A percentile compares a stretch with the other conserved stretches of the same genome.
phyloP scores from a whole-genome alignment of 1,140 invertebrate genomes.

The Telenomus remus region DNA sequence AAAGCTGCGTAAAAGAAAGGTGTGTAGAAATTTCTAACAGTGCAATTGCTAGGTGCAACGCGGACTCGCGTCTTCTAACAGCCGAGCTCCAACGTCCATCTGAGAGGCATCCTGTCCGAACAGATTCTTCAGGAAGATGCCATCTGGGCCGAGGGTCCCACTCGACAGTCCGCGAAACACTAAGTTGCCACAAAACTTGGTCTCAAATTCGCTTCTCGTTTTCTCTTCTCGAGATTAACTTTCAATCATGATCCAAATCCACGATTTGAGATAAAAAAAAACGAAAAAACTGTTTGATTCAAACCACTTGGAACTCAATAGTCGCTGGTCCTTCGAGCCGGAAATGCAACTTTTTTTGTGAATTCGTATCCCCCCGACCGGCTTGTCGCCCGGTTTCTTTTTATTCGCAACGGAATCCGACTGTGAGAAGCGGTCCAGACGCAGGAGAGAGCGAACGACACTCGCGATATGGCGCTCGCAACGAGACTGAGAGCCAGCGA shows the following conservation, averaged over 20 bases:
- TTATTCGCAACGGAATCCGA: slow-evolving; percentile 5
- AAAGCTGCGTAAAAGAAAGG: background rate
- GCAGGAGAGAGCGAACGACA: slow-evolving; percentile 32
- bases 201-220: background rate
- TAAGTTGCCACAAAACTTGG: background rate
- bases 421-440: background rate
- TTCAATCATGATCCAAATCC: slow-evolving; percentile 12
- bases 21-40: slow-evolving; percentile 45
- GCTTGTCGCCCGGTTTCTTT: background rate
- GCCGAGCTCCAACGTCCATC: slow-evolving; percentile 45
- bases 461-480: slow-evolving; percentile 57
- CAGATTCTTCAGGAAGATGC: slow-evolving; percentile 40
- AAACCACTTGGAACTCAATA: slow-evolving; percentile 5
- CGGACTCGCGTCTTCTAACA: slow-evolving; percentile 39
- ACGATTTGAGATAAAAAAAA: background rate
- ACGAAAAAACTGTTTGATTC: no score
- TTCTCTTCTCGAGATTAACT: background rate
- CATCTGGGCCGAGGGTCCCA: slow-evolving; percentile 10
- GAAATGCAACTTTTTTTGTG: background rate
- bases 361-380: background rate
- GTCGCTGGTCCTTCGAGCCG: slow-evolving; percentile 7
- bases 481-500: slow-evolving; percentile 53
- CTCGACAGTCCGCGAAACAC: slow-evolving; percentile 4
- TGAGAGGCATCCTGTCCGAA: slow-evolving; percentile 35
- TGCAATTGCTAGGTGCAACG: slow-evolving; percentile 36